Conservation (phyloP, 2,797 vertebrate species). For the Sebastes oblongus region DNA sequence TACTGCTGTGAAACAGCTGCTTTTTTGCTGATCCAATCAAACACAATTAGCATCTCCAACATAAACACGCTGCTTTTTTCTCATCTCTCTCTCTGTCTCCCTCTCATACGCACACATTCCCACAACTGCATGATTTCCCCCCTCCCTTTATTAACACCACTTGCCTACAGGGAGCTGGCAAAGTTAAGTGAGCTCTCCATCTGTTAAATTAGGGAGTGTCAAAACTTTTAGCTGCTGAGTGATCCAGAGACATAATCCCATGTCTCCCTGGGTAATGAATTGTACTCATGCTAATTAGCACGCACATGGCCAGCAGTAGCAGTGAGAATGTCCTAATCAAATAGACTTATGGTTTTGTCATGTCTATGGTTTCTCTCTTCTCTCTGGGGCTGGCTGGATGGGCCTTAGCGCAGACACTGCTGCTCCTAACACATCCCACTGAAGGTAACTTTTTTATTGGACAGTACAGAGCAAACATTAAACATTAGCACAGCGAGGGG, state of each 20-base stretch:
- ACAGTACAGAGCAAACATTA: slow-evolving; percentile 16
- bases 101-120: slow-evolving; percentile 12
- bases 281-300: slow-evolving; percentile 73
- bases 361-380: slow-evolving; percentile 47
- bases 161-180: slow-evolving; percentile 66
- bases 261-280: slow-evolving; percentile 74
- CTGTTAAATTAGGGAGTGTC: slow-evolving; percentile 76
- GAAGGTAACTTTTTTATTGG: slow-evolving; percentile 13
- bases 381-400: slow-evolving; percentile 18
- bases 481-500: slow-evolving; percentile 1
- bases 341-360: slow-evolving; percentile 68
- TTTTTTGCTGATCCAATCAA: slow-evolving; percentile 60
- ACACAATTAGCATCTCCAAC: slow-evolving; percentile 50
- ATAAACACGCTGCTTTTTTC: slow-evolving; percentile 31
- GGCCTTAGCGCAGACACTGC: slow-evolving; percentile 5
- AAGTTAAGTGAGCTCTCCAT: slow-evolving; percentile 77
- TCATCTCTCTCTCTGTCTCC: slow-evolving; percentile 1
- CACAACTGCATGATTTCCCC: slow-evolving; percentile 23
- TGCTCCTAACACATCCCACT: neutral
- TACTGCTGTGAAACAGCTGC: slow-evolving; percentile 58
- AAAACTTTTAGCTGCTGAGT: slow-evolving; percentile 74
- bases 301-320: slow-evolving; percentile 59
- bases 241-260: slow-evolving; percentile 75
- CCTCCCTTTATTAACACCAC: slow-evolving; percentile 59
- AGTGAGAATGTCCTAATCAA: slow-evolving; percentile 70